Evolutionary conservation across 2,113 vertebrate species (phyloP), one percentile per base, ranked within the genome.

Genomic region (Strigops habroptila): DNA sequence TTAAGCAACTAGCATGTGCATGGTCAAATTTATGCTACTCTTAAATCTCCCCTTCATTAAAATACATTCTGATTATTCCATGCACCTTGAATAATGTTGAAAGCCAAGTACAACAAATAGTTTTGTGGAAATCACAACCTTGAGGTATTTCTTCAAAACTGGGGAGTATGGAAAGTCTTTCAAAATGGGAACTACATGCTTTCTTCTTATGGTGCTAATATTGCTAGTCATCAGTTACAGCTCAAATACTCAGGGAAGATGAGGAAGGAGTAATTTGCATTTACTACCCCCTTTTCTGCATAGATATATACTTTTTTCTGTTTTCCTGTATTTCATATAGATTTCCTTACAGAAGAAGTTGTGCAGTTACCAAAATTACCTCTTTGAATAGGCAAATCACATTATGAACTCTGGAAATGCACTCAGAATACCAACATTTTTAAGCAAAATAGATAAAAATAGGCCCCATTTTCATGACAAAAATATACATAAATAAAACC

Each of bases 381-480:
- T 73, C 28, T 94, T 82, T 79, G 37, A 79, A 91, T 11, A 46
- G 55, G 73, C 24, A 90, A 84, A 78, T 78, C 53, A 24, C 60
- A 49, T 81, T 44, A 53, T 14, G 28, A 78, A 71, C 62, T 80
- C 86, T 75, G 31, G 60, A 95, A 93, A 90, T 31, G 44, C 48
- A 71, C 68, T 94, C 67, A 73, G 64, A 94, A 86, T 77, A 86
- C 19, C 88, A 95, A 71, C 70, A 68, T 48, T 82, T 63, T 96
- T 63, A 90, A 92, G 48, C 33, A 19, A 93, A 93, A 88, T 80
- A 55, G 28, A 6, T 33, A 33, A 37, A 57, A 59, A 65, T 9
- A 91, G 53, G 57, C 80, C 88, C 94, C 89, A 76, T 73, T 30
- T 90, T 91, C 31, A 12, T 10, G 11, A 87, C 41, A 91, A 80